Base-by-base conservation (phyloP, 1,140 invertebrate genomes). In the Gryllus bimaculatus region DNA sequence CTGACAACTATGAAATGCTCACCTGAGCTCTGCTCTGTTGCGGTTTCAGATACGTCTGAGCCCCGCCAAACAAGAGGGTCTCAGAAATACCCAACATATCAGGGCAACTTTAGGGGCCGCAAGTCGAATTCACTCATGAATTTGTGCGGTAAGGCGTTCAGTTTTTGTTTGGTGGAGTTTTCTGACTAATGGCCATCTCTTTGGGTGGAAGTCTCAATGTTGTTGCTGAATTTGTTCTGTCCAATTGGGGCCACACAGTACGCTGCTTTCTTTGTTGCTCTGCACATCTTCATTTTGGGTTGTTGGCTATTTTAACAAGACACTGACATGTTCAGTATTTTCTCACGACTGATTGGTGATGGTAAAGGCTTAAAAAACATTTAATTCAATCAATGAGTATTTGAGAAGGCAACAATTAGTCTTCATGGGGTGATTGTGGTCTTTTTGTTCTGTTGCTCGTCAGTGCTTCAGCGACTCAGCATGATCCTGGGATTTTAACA, bases 61-160 rank as follows among this genome's bases (percentile, higher is more conserved):
- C 90, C 91, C 87, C 90, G 91, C 86, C 89, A 91, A 87, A 87
- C 90, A 88, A 91, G 91, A 89, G 91, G 91, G 89, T 90, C 91
- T 88, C 90, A 91, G 91, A 93, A 93, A 91, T 93, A 92, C 90
- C 88, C 91, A 87, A 92, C 90, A 90, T 92, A 92, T 90, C 91
- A 92, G 91, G 78, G 80, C 48, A 80, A 80, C 74, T 79, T 79
- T 92, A 92, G 92, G 90, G 89, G 93, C 86, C 92, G 93, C 91
- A 95, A 95, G 89, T 95, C 93, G 88, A 95, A 93, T 91, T 95
- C 94, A 86, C 91, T 95, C 90, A 94, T 95, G 93, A 95, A 95
- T 92, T 90, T 95, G 90, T 94, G 93, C 89, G 94, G 94, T 95
- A 95, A 95, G 92, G 90, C 77, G 47, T 78, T 79, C 74, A 73